Conservation (phyloP, 2,888 invertebrate genomes). For the Seira musarum region DNA sequence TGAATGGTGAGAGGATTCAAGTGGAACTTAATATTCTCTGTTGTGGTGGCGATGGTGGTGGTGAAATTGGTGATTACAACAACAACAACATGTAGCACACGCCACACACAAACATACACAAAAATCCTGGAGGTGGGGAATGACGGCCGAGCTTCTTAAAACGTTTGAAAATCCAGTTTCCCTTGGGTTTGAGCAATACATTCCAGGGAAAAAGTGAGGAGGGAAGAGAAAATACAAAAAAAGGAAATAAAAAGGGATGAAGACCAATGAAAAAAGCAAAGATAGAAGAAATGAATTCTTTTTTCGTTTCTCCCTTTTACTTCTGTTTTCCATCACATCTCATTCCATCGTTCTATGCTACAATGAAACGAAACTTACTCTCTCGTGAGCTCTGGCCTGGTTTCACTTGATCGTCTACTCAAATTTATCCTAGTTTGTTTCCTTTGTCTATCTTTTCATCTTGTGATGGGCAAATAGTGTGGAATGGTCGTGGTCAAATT, state of each 20-base stretch:
- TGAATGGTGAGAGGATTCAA: not conserved
- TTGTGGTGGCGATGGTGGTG: not conserved
- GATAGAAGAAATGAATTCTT: not conserved
- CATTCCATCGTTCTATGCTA: not conserved
- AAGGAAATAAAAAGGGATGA: not conserved
- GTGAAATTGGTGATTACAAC: not conserved
- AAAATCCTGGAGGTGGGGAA: too few relatives aligned
- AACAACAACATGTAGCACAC: too few relatives aligned
- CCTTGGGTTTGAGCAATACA: constrained; percentile 41
- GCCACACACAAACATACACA: too few relatives aligned
- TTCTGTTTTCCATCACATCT: constrained; percentile 2
- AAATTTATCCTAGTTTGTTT: not conserved
- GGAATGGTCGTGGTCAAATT: not conserved
- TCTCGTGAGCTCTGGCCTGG: not conserved
- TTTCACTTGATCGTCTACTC: not conserved
- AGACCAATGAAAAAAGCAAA: constrained; percentile 1
- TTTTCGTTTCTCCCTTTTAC: not conserved
- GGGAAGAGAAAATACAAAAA: not conserved
- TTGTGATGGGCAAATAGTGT: constrained; percentile 9
- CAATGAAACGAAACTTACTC: not conserved
- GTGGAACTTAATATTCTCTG: not conserved
- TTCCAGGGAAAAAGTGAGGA: not conserved
- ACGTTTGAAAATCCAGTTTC: constrained; percentile 37
- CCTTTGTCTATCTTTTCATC: constrained; percentile 17
- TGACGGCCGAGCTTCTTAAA: not conserved